Conservation (phyloP, 2,113 vertebrate species). For the Euleptes europaea region DNA sequence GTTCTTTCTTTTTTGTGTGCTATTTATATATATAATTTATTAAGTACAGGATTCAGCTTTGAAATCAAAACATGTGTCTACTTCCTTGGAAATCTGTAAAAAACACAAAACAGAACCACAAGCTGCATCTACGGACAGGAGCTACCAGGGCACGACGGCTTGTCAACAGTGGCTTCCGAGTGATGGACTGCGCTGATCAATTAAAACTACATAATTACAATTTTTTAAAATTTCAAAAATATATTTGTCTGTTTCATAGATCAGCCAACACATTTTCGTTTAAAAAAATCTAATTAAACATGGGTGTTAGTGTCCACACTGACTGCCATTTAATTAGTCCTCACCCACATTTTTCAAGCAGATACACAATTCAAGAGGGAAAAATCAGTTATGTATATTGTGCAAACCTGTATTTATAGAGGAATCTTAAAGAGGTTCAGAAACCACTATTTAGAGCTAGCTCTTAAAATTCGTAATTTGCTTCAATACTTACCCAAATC, state of each 20-base stretch:
- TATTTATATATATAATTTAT: constrained; percentile 78
- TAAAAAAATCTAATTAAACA: constrained; percentile 54
- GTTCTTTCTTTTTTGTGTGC: no score
- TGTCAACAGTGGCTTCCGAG: constrained; percentile 71
- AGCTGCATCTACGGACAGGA: constrained; percentile 61
- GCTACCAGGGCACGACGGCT: constrained; percentile 63
- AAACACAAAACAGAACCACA: constrained; percentile 53
- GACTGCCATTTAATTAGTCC: constrained; percentile 55
- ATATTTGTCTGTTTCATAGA: constrained; percentile 67
- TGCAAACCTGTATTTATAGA: constrained; percentile 71
- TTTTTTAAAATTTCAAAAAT: constrained; percentile 64
- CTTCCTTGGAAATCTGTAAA: constrained; percentile 72
- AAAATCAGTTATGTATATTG: constrained; percentile 61
- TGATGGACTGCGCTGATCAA: constrained; percentile 62
- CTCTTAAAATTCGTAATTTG: constrained; percentile 59
- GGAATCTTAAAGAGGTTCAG: constrained; percentile 60
- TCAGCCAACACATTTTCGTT: constrained; percentile 68
- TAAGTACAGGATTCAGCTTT: constrained; percentile 78
- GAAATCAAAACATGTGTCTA: constrained; percentile 66
- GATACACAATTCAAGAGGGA: constrained; percentile 57
- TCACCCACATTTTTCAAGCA: constrained; percentile 51
- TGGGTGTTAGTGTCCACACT: constrained; percentile 58
- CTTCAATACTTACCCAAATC: constrained; percentile 60
- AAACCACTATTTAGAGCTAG: constrained; percentile 63
- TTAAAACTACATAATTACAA: constrained; percentile 64